These are phyloP conservation scores for Crotalus viridis DNA, from an alignment of 2,113 vertebrate genomes.

Conservation along the genomic window DNA sequence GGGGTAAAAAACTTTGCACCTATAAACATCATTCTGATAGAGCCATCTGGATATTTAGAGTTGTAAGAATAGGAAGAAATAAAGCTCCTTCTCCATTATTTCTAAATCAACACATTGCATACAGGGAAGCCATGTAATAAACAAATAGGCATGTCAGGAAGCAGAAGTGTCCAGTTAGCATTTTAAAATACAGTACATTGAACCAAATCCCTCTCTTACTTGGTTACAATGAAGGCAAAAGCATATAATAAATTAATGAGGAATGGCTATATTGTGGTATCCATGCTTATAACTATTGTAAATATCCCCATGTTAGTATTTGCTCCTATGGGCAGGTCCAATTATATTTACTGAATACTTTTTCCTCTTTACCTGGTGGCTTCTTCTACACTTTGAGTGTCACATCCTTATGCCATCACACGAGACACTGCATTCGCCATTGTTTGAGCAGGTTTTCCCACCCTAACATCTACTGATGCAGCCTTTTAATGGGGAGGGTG, in stretches of 20 bases:
- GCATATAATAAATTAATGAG: not conserved
- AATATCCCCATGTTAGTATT: not conserved
- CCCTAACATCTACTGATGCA: not conserved
- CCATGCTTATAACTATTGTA: not conserved
- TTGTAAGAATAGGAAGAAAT: not conserved
- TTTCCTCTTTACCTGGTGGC: not conserved
- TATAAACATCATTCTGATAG: not conserved
- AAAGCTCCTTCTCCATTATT: not conserved
- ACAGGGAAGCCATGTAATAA: not conserved
- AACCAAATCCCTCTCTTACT: not conserved
- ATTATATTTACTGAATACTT: not conserved
- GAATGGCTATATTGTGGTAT: not conserved
- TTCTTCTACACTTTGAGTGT: not conserved
- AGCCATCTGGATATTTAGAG: not conserved
- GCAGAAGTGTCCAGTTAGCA: not conserved
- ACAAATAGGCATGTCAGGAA: not conserved
- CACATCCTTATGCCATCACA: not conserved
- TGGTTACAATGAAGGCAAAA: not conserved
- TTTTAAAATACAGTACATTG: not conserved
- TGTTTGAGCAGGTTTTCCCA: not conserved
- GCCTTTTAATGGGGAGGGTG: not conserved
- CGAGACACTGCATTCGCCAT: not conserved
- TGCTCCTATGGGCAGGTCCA: not conserved
- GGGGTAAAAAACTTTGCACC: not conserved
- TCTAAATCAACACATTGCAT: not conserved